Evolutionary conservation across 2,888 invertebrate genomes (phyloP), one percentile per base, ranked within the genome.

Genomic region (Sipha maydis): DNA sequence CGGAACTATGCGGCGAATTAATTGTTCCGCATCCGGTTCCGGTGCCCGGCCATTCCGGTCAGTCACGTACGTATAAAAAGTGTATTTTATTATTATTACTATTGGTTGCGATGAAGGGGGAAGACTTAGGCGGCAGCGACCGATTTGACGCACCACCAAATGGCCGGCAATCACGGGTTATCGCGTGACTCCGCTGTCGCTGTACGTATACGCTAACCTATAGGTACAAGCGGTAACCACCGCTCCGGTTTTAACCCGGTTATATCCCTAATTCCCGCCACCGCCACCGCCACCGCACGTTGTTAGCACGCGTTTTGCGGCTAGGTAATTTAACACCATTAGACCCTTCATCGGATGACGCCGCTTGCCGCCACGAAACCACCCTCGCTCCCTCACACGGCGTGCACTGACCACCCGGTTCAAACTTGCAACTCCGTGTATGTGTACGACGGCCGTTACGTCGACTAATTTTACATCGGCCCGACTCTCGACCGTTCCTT

Each of bases 271-370:
- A 21, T 67, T 48, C 76, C 14, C 31, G 76, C 76, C 19, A n/a
- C 61, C 84, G 76, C 76, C 19, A n/a, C 61, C 84, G 34, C 21
- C 21, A 41, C 48, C 73, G 76, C n/a, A 1, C 73, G 11, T 11
- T 11, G 21, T 61, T 25, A 61, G 28, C 76, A 31, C 86, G 34
- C 79, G 69, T 85, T 85, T 80, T 80, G 86, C 48, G 80, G 75
- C 75, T 80, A 61, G 86, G 80, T 88, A 88, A 88, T 88, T 88
- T 73, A 75, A 88, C 80, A 80, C 86, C 86, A 75, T 88, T 80
- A 79, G 75, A n/a, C 79, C 86, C 71, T 69, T 48, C 61, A 31
- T 41, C 41, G 28, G 76, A 61, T 31, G 19, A 41, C 41, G 69
- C 31, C 79, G 0, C 17, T 31, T 34, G 21, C 3, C 28, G 14